Conservation (phyloP, 1,140 invertebrate genomes). For the Varroa destructor region DNA sequence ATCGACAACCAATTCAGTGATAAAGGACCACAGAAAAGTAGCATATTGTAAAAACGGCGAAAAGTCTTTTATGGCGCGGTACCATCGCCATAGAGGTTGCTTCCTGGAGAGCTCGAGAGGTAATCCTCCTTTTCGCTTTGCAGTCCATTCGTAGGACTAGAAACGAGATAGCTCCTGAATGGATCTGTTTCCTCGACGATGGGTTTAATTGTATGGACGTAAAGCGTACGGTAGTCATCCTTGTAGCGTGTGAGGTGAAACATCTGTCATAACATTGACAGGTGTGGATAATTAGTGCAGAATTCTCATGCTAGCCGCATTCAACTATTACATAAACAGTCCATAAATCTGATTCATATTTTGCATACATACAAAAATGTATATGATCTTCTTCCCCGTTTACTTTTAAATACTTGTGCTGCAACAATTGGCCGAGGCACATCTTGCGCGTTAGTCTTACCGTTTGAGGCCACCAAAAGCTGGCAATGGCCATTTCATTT, state of each 20-base stretch:
- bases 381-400: neutral
- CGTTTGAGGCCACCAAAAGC: conserved; percentile 53
- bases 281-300: too few species aligned
- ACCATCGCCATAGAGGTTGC: conserved; percentile 72
- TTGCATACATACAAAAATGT: too few species aligned
- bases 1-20: too few species aligned
- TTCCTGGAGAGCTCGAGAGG: conserved; percentile 60
- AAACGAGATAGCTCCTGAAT: conserved; percentile 56
- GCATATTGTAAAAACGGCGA: conserved; percentile 16
- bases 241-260: conserved; percentile 54
- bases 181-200: conserved; percentile 52
- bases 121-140: conserved; percentile 60
- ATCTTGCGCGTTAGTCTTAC: neutral
- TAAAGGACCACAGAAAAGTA: too few species aligned
- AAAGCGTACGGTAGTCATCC: conserved; percentile 70
- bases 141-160: conserved; percentile 81
- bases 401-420: neutral
- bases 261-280: conserved; percentile 7
- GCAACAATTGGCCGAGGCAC: neutral
- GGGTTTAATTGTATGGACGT: conserved; percentile 59
- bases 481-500: conserved; percentile 75
- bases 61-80: neutral
- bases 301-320: too few species aligned
- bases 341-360: too few species aligned
- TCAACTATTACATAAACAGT: too few species aligned